A percentile compares a stretch with the other conserved stretches of the same genome.
Conservation (phyloP, 2,797 vertebrate genomes). For the Acrossocheilus wenchowensis region DNA sequence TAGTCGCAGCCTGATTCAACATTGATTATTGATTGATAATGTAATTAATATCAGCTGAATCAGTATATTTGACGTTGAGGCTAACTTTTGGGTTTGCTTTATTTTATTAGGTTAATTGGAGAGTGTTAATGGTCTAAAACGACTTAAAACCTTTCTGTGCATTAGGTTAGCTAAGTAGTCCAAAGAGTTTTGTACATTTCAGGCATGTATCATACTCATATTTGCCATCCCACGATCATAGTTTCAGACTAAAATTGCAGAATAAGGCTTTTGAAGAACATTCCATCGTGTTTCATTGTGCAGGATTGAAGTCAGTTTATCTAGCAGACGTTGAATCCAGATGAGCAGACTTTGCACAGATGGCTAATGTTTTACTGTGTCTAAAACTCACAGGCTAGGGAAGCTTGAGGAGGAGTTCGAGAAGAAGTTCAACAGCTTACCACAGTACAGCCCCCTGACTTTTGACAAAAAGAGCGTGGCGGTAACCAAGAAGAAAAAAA, state of each 20-base stretch:
- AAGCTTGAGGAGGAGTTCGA: constrained; percentile 99
- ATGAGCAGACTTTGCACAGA: not conserved
- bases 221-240: not conserved
- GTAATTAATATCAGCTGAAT: not conserved
- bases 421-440: constrained; percentile 98
- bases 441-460: constrained; percentile 93
- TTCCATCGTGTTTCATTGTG: not conserved
- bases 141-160: not conserved
- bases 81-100: not conserved
- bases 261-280: not conserved
- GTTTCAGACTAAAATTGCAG: not conserved
- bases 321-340: not conserved
- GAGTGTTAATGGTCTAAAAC: not conserved
- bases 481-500: constrained; percentile 91
- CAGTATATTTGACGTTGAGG: not conserved
- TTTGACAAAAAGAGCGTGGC: constrained; percentile 93
- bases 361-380: constrained; percentile 19
- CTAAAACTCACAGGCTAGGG: constrained; percentile 80
- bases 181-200: constrained; percentile 3
- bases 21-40: not conserved
- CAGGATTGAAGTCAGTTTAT: constrained; percentile 4
- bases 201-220: constrained; percentile 25
- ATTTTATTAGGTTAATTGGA: not conserved
- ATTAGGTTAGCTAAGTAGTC: not conserved
- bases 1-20: not conserved